phyloP scores from a whole-genome alignment of 2,888 invertebrate genomes.

The Rhabditoides inermis region DNA sequence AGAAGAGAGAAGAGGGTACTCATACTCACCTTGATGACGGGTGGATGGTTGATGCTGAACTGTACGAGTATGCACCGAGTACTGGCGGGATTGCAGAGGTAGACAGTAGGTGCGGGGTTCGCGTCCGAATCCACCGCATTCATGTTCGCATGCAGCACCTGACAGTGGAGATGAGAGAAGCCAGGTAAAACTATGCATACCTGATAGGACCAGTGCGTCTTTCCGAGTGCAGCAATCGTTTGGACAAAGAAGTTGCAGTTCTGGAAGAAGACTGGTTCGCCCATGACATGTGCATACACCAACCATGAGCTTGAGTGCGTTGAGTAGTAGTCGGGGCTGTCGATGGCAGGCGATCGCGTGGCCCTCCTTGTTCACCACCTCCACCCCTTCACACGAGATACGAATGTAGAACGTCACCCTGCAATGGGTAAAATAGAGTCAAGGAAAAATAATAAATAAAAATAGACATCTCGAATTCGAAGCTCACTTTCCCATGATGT shows the following conservation, averaged over 20 bases:
- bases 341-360: constrained; percentile 33
- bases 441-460: neutral
- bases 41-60: too few relatives aligned
- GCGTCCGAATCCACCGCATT: constrained; percentile 32
- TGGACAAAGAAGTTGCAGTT: constrained; percentile 9
- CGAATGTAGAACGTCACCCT: constrained; percentile 28
- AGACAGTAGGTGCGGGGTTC: constrained; percentile 35
- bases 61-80: too few relatives aligned
- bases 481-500: constrained; percentile 25
- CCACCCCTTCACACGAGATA: constrained; percentile 18
- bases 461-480: neutral
- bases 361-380: constrained; percentile 31
- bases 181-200: neutral
- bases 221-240: constrained; percentile 4
- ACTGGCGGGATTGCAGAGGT: constrained; percentile 30
- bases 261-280: constrained; percentile 6
- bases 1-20: too few relatives aligned
- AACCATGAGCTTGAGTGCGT: constrained; percentile 20
- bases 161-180: constrained; percentile 17
- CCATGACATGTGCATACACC: neutral
- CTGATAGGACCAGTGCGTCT: neutral
- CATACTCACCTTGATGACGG: too few relatives aligned
- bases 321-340: constrained; percentile 17
- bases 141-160: constrained; percentile 34
- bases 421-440: neutral